Conservation (phyloP, 1,140 invertebrate genomes). For the Nasonia longicornis region DNA sequence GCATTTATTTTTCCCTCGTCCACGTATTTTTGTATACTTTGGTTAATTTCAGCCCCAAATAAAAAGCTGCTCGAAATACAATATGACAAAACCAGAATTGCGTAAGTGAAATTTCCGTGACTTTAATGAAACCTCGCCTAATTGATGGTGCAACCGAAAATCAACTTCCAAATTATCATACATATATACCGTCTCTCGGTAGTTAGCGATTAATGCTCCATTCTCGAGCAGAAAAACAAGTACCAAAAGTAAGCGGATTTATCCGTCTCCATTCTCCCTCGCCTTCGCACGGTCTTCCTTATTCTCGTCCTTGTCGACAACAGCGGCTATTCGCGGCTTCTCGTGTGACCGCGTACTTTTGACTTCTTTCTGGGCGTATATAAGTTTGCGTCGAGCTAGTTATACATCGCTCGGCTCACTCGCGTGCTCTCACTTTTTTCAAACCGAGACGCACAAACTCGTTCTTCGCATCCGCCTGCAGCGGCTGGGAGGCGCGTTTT, state of each 20-base stretch:
- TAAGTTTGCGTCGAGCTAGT: neutral
- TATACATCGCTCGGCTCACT: neutral
- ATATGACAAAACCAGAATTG: too few species aligned
- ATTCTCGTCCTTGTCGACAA: neutral
- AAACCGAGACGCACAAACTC: conserved; percentile 12
- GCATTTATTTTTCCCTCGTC: too few species aligned
- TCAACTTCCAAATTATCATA: neutral
- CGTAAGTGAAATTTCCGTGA: too few species aligned
- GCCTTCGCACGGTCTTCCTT: neutral
- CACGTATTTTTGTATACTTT: too few species aligned
- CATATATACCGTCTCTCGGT: neutral
- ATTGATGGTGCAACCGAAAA: too few species aligned
- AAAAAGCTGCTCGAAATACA: too few species aligned
- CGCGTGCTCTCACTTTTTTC: neutral
- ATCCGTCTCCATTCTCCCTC: neutral
- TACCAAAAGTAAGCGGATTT: neutral
- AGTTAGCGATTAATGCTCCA: neutral
- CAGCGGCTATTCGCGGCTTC: neutral
- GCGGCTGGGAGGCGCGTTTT: neutral
- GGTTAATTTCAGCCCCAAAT: too few species aligned
- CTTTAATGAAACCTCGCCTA: too few species aligned
- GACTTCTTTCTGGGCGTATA: neutral
- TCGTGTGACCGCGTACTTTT: neutral
- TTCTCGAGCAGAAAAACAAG: neutral
- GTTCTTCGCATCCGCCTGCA: conserved; percentile 26